Evolutionary conservation across 1,140 invertebrate species (phyloP), one percentile per base, ranked within the genome.

Genomic region (Microplitis demolitor): DNA sequence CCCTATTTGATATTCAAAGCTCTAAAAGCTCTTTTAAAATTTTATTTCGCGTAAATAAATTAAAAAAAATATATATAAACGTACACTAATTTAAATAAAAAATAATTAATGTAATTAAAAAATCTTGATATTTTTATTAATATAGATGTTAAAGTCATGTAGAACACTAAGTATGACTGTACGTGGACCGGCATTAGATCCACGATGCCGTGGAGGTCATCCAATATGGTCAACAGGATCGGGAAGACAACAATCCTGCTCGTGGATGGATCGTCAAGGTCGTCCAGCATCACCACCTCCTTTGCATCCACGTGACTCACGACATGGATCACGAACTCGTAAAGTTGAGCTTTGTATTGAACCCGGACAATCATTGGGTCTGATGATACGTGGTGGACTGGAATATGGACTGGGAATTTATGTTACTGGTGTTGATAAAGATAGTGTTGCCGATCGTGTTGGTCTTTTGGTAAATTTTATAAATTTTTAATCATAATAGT

Each of bases 381-480:
- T 98, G 71, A 97, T 97, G 94, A 97, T 98, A 67, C 88, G 96
- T 64, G 96, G 96, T 31, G 97, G 97, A 3, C 90, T 95, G 24
- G 97, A 98, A 83, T 98, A 97, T 86, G 96, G 95, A 75, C 90
- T 98, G 53, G 97, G 96, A 1, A 97, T 98, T 81, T 98, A 97
- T 86, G 93, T 98, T 73, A 97, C 96, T 1, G 96, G 96, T 3
- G 95, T 98, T 11, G 96, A 98, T 84, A 93, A 94, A 78, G 93
- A 95, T 77, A 97, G 96, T 35, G 94, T 96, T 0, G 96, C 96
- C 1, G 95, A 97, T 80, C 90, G 93, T 79, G 93, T 93, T 62
- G 96, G 96, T 35, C 89, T 98, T 1, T 91, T 96, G 93, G 96
- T 97, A 86, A 91, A 86, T 84, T 62, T 31, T 60, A 34, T 66